These are phyloP conservation scores for Dicerorhinus sumatrensis DNA, from an alignment of 2,113 vertebrate species.

Conservation along the genomic window DNA sequence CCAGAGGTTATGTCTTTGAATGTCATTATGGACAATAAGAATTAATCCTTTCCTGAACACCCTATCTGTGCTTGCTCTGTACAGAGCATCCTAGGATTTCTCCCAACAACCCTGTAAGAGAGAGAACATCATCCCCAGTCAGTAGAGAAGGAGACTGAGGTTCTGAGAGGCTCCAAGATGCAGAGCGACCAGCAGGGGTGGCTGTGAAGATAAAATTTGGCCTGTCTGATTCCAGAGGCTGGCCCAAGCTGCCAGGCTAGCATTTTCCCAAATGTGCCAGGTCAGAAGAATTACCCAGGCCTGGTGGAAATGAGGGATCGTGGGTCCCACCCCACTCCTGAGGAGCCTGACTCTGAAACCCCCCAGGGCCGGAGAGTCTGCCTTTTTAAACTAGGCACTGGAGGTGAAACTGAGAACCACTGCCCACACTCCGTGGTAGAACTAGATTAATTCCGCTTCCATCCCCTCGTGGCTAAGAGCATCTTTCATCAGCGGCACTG, in stretches of 20 bases:
- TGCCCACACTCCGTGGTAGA: accelerated
- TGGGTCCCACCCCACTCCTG: background rate
- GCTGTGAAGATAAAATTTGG: accelerated
- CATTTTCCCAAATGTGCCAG: accelerated
- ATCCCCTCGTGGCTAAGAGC: too few relatives aligned
- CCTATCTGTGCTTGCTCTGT: background rate
- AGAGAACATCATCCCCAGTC: background rate
- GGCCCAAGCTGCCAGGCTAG: background rate
- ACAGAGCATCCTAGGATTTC: background rate
- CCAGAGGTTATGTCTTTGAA: background rate
- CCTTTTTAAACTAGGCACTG: background rate
- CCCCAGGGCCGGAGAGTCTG: background rate
- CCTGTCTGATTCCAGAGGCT: background rate
- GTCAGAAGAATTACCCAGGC: background rate
- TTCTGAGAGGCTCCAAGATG: background rate
- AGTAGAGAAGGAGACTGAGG: background rate
- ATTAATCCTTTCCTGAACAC: background rate
- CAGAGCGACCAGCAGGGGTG: background rate
- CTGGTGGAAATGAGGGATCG: accelerated
- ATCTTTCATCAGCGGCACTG: background rate
- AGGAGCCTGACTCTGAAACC: background rate
- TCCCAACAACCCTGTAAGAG: background rate
- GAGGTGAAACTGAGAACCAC: accelerated
- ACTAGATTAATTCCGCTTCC: too few relatives aligned
- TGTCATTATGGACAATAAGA: background rate